These are phyloP conservation scores for Drosophila demipolita DNA, from an alignment of 2,888 invertebrate species.

Conservation along the genomic window DNA sequence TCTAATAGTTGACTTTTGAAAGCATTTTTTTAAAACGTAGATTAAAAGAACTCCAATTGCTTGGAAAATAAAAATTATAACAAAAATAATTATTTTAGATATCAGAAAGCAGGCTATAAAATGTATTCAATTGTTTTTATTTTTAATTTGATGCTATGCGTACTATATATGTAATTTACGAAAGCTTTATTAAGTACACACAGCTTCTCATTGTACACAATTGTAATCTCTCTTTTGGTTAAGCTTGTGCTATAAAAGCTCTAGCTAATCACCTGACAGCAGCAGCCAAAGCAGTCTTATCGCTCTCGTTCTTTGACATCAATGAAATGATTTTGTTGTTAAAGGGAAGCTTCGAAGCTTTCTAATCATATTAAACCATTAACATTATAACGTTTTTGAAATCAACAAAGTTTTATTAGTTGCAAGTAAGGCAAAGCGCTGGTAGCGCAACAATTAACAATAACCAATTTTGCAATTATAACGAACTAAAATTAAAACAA, in stretches of 20 bases:
- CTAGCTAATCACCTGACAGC: background rate
- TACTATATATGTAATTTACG: background rate
- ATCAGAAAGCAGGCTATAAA: background rate
- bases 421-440: background rate
- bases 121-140: background rate
- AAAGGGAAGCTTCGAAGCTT: background rate
- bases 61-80: background rate
- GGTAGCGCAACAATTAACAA: background rate
- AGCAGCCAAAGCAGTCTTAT: background rate
- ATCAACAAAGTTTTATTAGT: background rate
- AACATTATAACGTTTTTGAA: background rate
- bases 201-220: background rate
- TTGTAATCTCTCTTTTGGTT: background rate
- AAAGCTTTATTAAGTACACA: background rate
- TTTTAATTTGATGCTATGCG: background rate
- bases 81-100: background rate
- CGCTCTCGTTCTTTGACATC: background rate
- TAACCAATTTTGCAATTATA: background rate
- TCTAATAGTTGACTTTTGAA: background rate
- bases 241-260: background rate
- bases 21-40: background rate
- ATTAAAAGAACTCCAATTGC: background rate
- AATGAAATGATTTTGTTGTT: background rate
- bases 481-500: background rate
- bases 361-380: background rate